phyloP scores from a whole-genome alignment of 2,113 vertebrate genomes.

The Myotis davidii region DNA sequence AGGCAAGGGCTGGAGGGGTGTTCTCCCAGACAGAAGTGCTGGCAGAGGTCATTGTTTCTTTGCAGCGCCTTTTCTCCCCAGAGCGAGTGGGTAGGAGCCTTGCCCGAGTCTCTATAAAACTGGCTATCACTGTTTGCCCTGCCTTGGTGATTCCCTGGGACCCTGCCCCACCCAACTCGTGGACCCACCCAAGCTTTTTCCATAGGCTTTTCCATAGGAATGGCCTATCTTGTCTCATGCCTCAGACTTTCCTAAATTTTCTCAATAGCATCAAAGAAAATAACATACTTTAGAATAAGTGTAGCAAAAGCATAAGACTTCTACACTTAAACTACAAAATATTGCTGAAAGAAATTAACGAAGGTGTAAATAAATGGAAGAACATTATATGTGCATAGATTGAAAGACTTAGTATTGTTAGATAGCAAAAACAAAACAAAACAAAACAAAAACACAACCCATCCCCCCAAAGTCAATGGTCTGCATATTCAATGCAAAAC shows the following conservation, averaged over 20 bases:
- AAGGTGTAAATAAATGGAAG: neutral
- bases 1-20: too few species aligned
- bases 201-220: neutral
- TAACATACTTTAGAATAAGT: neutral
- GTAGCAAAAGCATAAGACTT: neutral
- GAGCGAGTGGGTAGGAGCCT: neutral
- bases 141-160: neutral
- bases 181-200: neutral
- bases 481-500: neutral
- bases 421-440: neutral
- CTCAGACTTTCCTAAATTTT: neutral
- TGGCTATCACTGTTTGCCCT: neutral
- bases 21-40: neutral
- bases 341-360: neutral
- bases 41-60: neutral
- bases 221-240: neutral
- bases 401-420: neutral
- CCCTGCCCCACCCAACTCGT: neutral
- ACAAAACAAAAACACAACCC: neutral
- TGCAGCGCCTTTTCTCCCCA: neutral
- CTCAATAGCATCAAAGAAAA: neutral
- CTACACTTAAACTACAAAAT: neutral
- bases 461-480: neutral
- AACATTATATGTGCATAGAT: neutral
- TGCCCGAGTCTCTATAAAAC: neutral